Base-by-base conservation (phyloP, 2,888 invertebrate species). In the Cyrtodaria siliqua region DNA sequence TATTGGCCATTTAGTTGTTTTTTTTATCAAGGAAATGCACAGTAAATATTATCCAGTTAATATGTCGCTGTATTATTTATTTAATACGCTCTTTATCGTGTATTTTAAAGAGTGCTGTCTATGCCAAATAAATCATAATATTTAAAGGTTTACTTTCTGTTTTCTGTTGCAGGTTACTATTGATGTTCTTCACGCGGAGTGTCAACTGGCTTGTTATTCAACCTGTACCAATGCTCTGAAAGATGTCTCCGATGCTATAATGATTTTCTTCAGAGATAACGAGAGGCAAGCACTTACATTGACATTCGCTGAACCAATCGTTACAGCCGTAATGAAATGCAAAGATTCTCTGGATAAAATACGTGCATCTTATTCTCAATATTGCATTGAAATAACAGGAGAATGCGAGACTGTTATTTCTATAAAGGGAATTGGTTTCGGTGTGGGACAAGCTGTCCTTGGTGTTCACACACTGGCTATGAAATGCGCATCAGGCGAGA, bases 251-350 rank as follows among this genome's bases (percentile, higher is more conserved):
- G 72, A 72, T 18, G 33, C 20, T 1, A 50, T 72, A 20, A 38
- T 42, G 2, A 66, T 68, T n/a, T 77, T 72, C 47, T 64, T 77
- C 6, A 49, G 72, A n/a, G 77, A 77, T 38, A 72, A 77, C 40
- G 52, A 68, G 16, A 23, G 71, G 27, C 71, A 68, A 59, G 44
- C 38, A 12, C 38, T 72, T 12, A 24, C 8, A 23, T 20, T 77
- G 26, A 56, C 40, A 27, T 77, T 40, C 52, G 33, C 50, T 3
- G 47, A 68, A 29, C 38, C 33, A 14, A 40, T 56, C n/a, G 49
- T 59, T 8, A 40, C 18, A 1, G 20, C 49, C 8, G 23, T 71
- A 6, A 24, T 61, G 55, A 69, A 56, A 18, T 40, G 53, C 52
- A 63, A 59, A 12, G 49, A 42, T 1, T 9, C 14, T 1, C 27